These are phyloP conservation scores for Drosophila leontia DNA, from an alignment of 1,140 invertebrate species.

Conservation along the genomic window DNA sequence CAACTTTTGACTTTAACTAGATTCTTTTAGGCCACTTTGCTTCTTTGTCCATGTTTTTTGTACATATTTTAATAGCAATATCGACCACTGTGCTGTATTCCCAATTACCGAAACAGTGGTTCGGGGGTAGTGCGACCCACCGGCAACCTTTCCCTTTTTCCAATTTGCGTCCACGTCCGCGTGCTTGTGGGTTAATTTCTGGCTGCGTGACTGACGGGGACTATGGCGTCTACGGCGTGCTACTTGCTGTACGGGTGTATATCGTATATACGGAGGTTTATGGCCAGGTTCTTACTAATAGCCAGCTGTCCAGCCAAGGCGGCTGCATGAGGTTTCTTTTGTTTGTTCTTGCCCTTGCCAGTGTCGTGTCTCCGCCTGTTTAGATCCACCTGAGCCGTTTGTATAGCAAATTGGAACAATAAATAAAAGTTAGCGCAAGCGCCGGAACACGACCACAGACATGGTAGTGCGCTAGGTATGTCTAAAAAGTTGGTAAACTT, in stretches of 20 bases:
- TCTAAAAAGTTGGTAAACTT: slow-evolving; percentile 13
- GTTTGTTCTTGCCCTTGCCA: slow-evolving; percentile 23
- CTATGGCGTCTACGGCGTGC: slow-evolving; percentile 15
- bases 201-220: slow-evolving; percentile 43
- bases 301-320: slow-evolving; percentile 41
- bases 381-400: slow-evolving; percentile 36
- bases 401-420: slow-evolving; percentile 50
- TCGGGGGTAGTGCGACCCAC: slow-evolving; percentile 17
- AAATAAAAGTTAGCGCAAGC: slow-evolving; percentile 53
- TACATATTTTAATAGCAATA: background rate
- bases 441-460: slow-evolving; percentile 26
- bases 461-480: background rate
- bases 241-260: slow-evolving; percentile 12
- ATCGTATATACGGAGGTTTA: slow-evolving; percentile 13
- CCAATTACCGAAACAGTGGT: slow-evolving; percentile 48
- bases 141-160: slow-evolving; percentile 28
- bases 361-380: slow-evolving; percentile 23
- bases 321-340: slow-evolving; percentile 22
- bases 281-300: slow-evolving; percentile 36
- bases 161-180: slow-evolving; percentile 55
- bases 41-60: background rate
- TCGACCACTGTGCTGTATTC: slow-evolving; percentile 23
- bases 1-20: background rate
- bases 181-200: slow-evolving; percentile 56
- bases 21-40: no score